Evolutionary conservation across 1,140 invertebrate genomes (phyloP), one percentile per base, ranked within the genome.

Genomic region (Harpegnathos saltator): DNA sequence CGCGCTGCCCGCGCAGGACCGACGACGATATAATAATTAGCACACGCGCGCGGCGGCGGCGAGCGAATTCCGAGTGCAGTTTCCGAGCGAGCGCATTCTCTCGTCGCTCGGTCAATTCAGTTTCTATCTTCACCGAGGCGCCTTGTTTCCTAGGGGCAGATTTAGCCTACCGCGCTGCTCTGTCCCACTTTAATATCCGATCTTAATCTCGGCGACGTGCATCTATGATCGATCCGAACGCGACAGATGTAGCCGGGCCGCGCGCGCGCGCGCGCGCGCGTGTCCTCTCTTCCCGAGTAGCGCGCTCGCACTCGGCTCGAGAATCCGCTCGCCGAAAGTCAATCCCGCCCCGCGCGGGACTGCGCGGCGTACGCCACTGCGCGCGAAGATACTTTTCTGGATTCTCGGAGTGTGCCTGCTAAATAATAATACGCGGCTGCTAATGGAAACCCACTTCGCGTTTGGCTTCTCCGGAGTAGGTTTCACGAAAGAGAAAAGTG

Each of bases 381-480:
- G 29, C n/a, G n/a, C n/a, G 83, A 85, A 85, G 82, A 85, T 81
- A 83, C 73, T 83, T 84, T 69, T 75, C 84, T 81, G 87, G 74
- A 85, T 82, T 85, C 86, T 74, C 61, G 17, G 78, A 88, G 80
- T 71, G 68, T 48, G 78, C 26, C 54, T 52, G 83, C 80, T 89
- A 89, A 89, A 89, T 89, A 88, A 89, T 88, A 89, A 88, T 88
- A 88, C 86, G 69, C 62, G 54, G 83, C 78, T 85, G 86, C 83
- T 89, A 89, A 89, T 89, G 86, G 87, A 89, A 89, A 89, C 84
- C 86, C 83, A 88, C 87, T 88, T 85, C 68, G 83, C 73, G 73
- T 74, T 11, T 88, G 87, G 87, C 86, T 88, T 89, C 83, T 72
- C 52, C 80, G 58, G 63, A 85, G 69, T 85, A 85, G 87, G 87